Base-by-base conservation (phyloP, 2,888 invertebrate species). In the Ormia ochracea region DNA sequence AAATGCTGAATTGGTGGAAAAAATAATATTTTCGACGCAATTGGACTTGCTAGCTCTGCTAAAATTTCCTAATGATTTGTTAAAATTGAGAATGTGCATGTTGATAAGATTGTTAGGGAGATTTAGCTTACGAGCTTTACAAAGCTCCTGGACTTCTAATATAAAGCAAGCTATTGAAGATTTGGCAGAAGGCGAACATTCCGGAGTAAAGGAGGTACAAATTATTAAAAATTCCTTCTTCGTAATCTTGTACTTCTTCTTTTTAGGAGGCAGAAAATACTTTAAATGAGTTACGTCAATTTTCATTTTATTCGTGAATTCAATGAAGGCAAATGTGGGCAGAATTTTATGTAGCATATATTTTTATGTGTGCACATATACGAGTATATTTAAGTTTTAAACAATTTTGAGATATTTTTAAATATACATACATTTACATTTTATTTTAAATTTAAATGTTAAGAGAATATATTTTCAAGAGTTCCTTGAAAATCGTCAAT, bases 1-100 rank as follows among this genome's bases (percentile, higher is more conserved):
- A 85, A 94, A 95, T 86, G 93, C 93, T 0, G 94, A 94, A 74
- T 91, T 96, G 0, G 93, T 96, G 0, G 94, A 95, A 85, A 93
- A 92, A 84, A 93, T 96, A 76, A 90, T 95, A 4, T 92, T 92
- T 41, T 90, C 91, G 74, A 82, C 89, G 2, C 89, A 89, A 3
- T 90, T 92, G 10, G 91, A 92, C 84, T 91, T 94, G 76, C 87
- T 91, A 41, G 87, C 86, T 31, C 90, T 94, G 61, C 87, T 94
- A 70, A 91, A 92, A 82, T 92, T 92, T 84, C 90, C 92, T 0
- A 91, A 91, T 83, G 91, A 92, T 72, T 36, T 87, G 54, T 84
- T 94, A 6, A 85, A 92, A 83, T 92, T 93, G 84, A 91, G 95
- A 84, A 91, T 93, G 9, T 95, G 96, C 85, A 92, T 93, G 83